Evolutionary conservation across 2,888 invertebrate species (phyloP).

Genomic region (Caenorhabditis virilis): DNA sequence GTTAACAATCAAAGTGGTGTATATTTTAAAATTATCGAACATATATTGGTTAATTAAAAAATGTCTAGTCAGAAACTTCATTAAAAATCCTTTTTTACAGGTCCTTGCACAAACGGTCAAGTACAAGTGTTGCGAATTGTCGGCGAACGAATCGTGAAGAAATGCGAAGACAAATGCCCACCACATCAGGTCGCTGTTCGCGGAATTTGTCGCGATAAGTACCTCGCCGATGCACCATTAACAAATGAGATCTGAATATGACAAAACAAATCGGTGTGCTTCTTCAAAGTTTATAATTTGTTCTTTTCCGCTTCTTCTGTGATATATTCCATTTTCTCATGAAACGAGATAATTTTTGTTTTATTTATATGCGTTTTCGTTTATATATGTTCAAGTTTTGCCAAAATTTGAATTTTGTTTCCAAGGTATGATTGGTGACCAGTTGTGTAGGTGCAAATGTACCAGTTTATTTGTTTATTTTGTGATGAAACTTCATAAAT

Average conservation of each 20-base stretch:
- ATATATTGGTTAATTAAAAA: no score
- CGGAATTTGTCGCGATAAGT: conserved; percentile 63
- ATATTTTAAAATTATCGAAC: no score
- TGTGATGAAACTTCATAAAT: no score
- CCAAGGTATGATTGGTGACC: conserved; percentile 41
- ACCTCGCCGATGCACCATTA: conserved; percentile 42
- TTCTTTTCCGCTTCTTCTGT: no score
- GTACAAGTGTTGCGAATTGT: conserved; percentile 64
- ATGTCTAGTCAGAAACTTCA: no score
- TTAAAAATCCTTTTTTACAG: conserved; percentile 22
- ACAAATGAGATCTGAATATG: conserved; percentile 33
- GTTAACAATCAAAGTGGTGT: no score
- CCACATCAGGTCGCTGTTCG: conserved; percentile 63
- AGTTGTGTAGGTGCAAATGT: conserved; percentile 36
- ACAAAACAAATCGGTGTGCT: neutral
- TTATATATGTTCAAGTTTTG: no score
- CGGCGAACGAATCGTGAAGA: conserved; percentile 63
- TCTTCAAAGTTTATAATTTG: neutral
- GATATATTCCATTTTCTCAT: no score
- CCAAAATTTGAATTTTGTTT: no score
- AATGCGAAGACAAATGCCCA: conserved; percentile 65
- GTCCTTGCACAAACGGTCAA: conserved; percentile 58
- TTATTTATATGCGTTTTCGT: no score
- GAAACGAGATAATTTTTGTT: no score
- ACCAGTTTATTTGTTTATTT: conserved; percentile 18